Evolutionary conservation across 2,113 vertebrate species (phyloP), one percentile per base, ranked within the genome.

Genomic region (Todiramphus chloris): DNA sequence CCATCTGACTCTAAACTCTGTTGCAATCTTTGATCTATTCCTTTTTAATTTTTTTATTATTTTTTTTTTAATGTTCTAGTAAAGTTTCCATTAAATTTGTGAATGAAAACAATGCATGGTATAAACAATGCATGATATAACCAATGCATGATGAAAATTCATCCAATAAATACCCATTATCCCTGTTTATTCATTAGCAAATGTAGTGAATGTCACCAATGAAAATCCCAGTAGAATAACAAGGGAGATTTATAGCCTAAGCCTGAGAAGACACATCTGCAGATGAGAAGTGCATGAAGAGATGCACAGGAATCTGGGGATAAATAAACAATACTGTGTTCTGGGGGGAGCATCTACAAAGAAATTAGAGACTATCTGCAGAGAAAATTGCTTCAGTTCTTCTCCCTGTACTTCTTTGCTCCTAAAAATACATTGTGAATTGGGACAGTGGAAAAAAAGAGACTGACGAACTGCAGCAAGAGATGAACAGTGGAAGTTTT

Each of bases 1-100:
- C 90, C 95, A 94, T 85, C 66, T 96, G 88, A 95, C 50, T 90
- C 39, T 66, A 87, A 96, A 92, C 35, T 87, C 78, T 94, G 31
- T 27, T 70, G 41, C 80, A 92, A 18, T 50, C 90, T 93, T 95
- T 92, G 39, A 97, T 93, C 13, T 6, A 74, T 89, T 95, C 14
- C 2, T 82, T 93, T 90, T 56, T 81, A 67, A 25, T 9, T 27
- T 69, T 2, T 20, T 21, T 13, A 25, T 27, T 59, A 5, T 4
- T 73, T 27, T 30, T 56, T 77, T 81, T 68, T 78, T 46, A 23
- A 85, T 43, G 10, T 23, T 95, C 55, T 89, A 12, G 9, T 86
- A 87, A 81, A 83, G 10, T 39, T 70, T n/a, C 19, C 43, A 41
- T 24, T 7, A 72, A 84, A 20, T 78, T 74, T 87, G 30, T 83